Evolutionary conservation across 2,888 invertebrate genomes (phyloP), one percentile per base, ranked within the genome.

Genomic region (Brachyptera risi): DNA sequence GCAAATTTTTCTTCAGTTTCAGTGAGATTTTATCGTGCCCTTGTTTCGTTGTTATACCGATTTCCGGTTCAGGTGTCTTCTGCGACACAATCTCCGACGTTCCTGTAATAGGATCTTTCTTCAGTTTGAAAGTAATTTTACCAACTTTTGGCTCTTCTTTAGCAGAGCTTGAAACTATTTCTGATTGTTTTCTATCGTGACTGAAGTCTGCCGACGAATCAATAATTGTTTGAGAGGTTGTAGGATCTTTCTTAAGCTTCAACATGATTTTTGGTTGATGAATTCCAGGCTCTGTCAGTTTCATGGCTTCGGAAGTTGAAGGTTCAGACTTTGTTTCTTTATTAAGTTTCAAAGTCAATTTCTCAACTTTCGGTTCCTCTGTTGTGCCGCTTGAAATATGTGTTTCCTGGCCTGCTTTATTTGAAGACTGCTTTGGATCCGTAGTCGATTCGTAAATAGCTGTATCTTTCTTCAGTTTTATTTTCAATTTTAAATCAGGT

Each of bases 91-190:
- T n/a, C 21, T 51, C 35, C 35, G 51, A 35, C 2, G 24, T 24
- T 13, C 47, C 40, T 15, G 21, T 19, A 21, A 57, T 21, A 2
- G 27, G 19, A 21, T 63, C 60, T 56, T 61, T 64, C 27, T 56
- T 62, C 4, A 61, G 38, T 31, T 62, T 64, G 9, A 64, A 50
- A 26, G 64, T 64, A 42, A 64, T 56, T 49, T 64, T 64, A 11
- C 59, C 64, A 26, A 68, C 68, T 64, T 75, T 75, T 71, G 60
- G 80, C 79, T 79, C 73, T 79, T 63, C 38, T 38, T 23, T 50
- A 37, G 44, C 44, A 35, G 61, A 47, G 26, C 61, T 61, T 26
- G 57, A 56, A 24, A 60, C 27, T 1, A 54, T 19, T n/a, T 57
- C 47, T 2, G 44, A 57, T 44, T 57, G 42, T 42, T 31, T 44